These are phyloP conservation scores for Beroe forskalii DNA, from an alignment of 37 sponge, comb jelly and placozoan species.

Conservation along the genomic window DNA sequence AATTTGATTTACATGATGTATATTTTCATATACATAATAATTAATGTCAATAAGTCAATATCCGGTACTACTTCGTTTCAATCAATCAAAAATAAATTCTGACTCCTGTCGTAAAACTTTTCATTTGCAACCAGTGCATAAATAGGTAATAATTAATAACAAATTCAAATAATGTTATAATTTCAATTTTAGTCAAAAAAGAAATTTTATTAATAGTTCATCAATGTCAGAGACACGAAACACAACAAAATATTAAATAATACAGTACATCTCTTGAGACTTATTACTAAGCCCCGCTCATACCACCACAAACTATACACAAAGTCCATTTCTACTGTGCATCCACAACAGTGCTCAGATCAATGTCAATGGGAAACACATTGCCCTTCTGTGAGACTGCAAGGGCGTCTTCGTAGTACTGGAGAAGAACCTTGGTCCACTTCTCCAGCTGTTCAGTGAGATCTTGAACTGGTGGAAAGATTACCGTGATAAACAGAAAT, in stretches of 20 bases:
- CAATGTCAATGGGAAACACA: conserved; percentile 86
- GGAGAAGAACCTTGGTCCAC: conserved; percentile 77
- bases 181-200: no score
- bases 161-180: no score
- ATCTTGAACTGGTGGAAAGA: conserved; percentile 96
- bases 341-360: conserved; percentile 68
- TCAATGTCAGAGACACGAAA: not conserved
- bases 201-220: not conserved
- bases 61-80: no score
- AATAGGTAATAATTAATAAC: no score
- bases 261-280: no score
- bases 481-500: not conserved
- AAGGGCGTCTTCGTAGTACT: conserved; percentile 77
- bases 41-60: no score
- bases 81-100: no score
- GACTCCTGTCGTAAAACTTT: no score
- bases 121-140: no score
- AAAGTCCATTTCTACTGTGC: conserved; percentile 6
- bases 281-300: no score
- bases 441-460: conserved; percentile 87
- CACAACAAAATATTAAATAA: no score
- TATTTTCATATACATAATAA: no score
- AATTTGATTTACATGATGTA: not conserved
- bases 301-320: not conserved
- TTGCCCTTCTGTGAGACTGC: conserved; percentile 73